Conservation (phyloP, 2,888 invertebrate genomes). For the Metalampra italica region DNA sequence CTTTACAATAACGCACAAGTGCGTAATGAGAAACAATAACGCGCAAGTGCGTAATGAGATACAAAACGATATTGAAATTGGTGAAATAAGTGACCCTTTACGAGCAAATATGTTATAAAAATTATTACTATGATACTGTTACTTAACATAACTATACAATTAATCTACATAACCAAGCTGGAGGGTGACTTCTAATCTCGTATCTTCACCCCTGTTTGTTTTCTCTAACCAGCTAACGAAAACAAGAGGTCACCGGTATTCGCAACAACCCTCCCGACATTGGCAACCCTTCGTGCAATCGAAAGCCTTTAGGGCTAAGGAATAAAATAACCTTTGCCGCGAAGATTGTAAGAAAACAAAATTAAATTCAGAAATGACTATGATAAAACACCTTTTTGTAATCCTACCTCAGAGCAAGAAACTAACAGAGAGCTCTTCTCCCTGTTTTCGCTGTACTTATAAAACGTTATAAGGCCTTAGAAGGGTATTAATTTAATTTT, state of each 20-base stretch:
- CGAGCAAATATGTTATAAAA: too few relatives aligned
- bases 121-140: not conserved
- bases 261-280: not conserved
- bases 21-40: too few relatives aligned
- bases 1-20: too few relatives aligned
- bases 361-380: slow-evolving; percentile 8
- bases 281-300: slow-evolving; percentile 12
- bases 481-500: too few relatives aligned
- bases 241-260: slow-evolving; percentile 12
- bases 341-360: not conserved
- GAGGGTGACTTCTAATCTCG: slow-evolving; percentile 4
- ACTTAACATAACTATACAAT: not conserved
- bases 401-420: not conserved
- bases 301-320: not conserved
- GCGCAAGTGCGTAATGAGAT: too few relatives aligned
- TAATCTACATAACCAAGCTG: not conserved
- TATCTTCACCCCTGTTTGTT: slow-evolving; percentile 10
- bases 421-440: too few relatives aligned
- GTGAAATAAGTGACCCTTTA: too few relatives aligned
- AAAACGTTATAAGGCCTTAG: too few relatives aligned
- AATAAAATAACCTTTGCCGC: not conserved
- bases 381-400: slow-evolving; percentile 9
- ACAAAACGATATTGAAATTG: too few relatives aligned
- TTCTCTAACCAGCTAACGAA: slow-evolving; percentile 6
- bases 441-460: too few relatives aligned